Percentiles rank a stretch among this genome's conserved stretches.
Conservation (phyloP, 2,113 vertebrate species). For the Ptilorrhoa leucosticta region DNA sequence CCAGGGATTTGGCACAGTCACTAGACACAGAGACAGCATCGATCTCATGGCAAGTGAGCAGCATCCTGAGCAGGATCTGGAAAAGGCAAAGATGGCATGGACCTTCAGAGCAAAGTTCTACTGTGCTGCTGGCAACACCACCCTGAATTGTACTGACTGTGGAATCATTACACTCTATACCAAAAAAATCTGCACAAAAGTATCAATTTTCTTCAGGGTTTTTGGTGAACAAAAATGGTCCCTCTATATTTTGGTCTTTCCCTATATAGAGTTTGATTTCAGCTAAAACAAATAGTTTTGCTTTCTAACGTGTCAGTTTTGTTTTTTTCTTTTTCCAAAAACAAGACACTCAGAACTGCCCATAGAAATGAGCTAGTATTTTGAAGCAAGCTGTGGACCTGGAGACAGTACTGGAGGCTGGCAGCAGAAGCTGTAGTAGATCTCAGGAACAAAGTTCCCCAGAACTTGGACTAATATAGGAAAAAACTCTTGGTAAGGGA, state of each 20-base stretch:
- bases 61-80: not conserved
- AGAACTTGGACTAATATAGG: not conserved
- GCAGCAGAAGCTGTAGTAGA: not conserved
- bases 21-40: not conserved
- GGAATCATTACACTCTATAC: not conserved
- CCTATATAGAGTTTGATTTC: not conserved
- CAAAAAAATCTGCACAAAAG: not conserved
- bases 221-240: not conserved
- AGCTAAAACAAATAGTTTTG: not conserved
- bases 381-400: not conserved
- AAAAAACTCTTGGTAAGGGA: not conserved
- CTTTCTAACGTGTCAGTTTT: not conserved
- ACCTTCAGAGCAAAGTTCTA: not conserved
- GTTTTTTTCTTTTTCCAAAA: not conserved
- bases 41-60: fast-evolving
- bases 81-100: not conserved
- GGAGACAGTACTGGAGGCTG: not conserved
- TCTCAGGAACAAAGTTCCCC: not conserved
- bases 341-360: not conserved
- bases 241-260: not conserved
- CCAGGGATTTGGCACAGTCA: not conserved
- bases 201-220: not conserved
- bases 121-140: not conserved
- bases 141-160: not conserved
- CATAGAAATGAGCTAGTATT: not conserved